Conservation (phyloP, 1,140 invertebrate genomes). For the Trichogramma pretiosum region DNA sequence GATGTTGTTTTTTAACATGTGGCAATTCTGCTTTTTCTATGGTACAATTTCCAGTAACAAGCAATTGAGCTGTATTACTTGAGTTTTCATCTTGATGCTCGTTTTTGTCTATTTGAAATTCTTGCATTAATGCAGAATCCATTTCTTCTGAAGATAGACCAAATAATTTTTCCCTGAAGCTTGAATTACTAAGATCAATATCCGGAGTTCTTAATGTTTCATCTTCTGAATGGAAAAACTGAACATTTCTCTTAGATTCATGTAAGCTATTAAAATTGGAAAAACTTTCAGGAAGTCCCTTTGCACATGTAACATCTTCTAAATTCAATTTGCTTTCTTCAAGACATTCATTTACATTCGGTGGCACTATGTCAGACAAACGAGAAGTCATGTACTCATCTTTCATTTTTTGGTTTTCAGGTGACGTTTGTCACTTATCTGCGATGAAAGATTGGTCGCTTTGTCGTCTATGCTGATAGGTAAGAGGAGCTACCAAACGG, state of each 20-base stretch:
- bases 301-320: constrained; percentile 20
- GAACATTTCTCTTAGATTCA: constrained; percentile 19
- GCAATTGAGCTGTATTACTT: too few species aligned
- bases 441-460: constrained; percentile 43
- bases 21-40: too few species aligned
- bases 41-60: too few species aligned
- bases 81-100: too few species aligned
- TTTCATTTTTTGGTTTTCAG: constrained; percentile 5
- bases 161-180: too few species aligned
- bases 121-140: too few species aligned
- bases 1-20: too few species aligned
- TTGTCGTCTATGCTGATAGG: constrained; percentile 60
- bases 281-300: constrained; percentile 22
- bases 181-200: constrained; percentile 6
- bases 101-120: too few species aligned
- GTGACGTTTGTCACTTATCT: constrained; percentile 33
- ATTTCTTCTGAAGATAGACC: too few species aligned
- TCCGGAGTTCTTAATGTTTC: constrained; percentile 15
- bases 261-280: too few species aligned
- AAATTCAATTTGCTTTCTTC: constrained; percentile 20
- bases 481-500: constrained; percentile 64
- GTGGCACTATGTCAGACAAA: too few species aligned
- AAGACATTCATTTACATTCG: constrained; percentile 14
- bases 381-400: too few species aligned
- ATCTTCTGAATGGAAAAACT: constrained; percentile 3